These are phyloP conservation scores for Machimus rusticus DNA, from an alignment of 2,888 invertebrate species.

Conservation along the genomic window DNA sequence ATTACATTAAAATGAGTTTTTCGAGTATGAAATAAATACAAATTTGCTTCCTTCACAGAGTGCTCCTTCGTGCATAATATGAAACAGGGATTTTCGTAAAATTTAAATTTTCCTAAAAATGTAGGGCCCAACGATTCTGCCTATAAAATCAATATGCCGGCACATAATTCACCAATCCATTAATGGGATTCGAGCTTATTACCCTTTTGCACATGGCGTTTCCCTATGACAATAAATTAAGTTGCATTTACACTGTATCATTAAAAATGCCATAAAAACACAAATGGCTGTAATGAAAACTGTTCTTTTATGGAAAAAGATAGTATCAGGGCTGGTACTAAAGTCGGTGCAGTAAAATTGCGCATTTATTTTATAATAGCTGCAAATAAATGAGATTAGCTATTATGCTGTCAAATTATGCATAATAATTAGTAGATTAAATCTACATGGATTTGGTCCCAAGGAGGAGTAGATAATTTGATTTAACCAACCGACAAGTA, in stretches of 20 bases:
- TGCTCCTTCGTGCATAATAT: background rate
- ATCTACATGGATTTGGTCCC: slow-evolving; percentile 9
- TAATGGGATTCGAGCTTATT: slow-evolving; percentile 20
- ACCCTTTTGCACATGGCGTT: slow-evolving; percentile 20
- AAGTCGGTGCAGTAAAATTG: slow-evolving; percentile 15
- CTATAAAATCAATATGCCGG: background rate
- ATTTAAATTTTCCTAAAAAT: background rate
- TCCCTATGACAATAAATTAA: slow-evolving; percentile 21
- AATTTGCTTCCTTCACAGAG: background rate
- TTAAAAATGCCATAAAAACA: slow-evolving; percentile 25
- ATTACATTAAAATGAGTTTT: slow-evolving; percentile 19
- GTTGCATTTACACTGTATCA: slow-evolving; percentile 22
- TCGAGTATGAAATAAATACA: background rate
- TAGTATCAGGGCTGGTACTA: background rate
- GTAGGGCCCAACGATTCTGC: background rate
- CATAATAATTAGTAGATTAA: slow-evolving; percentile 27
- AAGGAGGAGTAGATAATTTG: background rate
- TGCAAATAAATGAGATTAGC: slow-evolving; percentile 27
- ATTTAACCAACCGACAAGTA: background rate
- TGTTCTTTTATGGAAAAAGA: slow-evolving; percentile 20
- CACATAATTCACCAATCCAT: slow-evolving; percentile 17
- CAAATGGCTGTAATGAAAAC: slow-evolving; percentile 17
- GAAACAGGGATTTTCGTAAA: background rate
- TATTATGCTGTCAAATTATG: slow-evolving; percentile 26
- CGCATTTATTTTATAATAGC: slow-evolving; percentile 13